phyloP scores from a whole-genome alignment of 2,113 vertebrate species.

The Elgaria multicarinata region DNA sequence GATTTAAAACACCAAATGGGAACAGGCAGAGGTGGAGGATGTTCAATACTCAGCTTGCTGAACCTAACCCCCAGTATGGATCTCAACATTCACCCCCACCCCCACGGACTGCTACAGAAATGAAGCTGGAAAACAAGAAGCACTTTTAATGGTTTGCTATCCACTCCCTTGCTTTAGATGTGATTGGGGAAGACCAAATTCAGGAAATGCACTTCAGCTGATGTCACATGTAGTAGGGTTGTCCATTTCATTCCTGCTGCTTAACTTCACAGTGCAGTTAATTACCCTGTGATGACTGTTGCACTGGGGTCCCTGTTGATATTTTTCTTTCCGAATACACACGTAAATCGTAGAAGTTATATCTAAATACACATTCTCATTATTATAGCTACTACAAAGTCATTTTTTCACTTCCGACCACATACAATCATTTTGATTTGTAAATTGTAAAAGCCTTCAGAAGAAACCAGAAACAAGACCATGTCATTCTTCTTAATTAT shows the following conservation, averaged over 20 bases:
- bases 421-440: constrained; percentile 36
- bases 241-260: background rate
- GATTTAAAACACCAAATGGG: background rate
- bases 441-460: constrained; percentile 30
- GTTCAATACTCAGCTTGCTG: background rate
- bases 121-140: background rate
- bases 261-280: background rate
- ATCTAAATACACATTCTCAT: constrained; percentile 21
- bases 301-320: fast-evolving
- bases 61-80: background rate
- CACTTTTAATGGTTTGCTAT: background rate
- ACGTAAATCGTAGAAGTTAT: background rate
- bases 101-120: background rate
- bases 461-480: background rate
- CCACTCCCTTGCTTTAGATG: background rate
- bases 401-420: constrained; percentile 28
- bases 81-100: background rate
- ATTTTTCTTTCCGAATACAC: background rate
- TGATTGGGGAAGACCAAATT: background rate
- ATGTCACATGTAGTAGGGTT: background rate
- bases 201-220: background rate
- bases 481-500: background rate
- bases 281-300: fast-evolving
- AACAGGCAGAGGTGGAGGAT: background rate
- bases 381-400: constrained; percentile 40